A percentile compares a stretch with the other conserved stretches of the same genome.
Conservation (phyloP, 2,113 vertebrate genomes). For the Scolopax mira region DNA sequence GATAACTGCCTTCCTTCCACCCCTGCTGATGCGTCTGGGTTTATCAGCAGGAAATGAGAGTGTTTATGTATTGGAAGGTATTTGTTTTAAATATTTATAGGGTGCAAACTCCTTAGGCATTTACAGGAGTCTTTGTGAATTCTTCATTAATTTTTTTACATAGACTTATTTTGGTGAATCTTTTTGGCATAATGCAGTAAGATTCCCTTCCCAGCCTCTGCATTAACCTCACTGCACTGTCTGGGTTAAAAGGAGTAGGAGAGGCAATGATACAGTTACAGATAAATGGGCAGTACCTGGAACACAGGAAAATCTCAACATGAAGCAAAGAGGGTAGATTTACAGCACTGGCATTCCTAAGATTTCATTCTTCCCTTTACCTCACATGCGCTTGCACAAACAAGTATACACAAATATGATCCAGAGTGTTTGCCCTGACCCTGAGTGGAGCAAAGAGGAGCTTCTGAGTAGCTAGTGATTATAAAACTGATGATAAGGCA, state of each 20-base stretch:
- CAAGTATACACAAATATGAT: neutral
- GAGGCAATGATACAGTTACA: neutral
- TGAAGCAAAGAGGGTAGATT: neutral
- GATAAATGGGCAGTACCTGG: neutral
- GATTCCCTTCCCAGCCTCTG: neutral
- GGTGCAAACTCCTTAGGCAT: constrained; percentile 58
- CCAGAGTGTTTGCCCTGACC: neutral
- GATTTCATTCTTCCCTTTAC: neutral
- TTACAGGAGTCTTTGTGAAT: constrained; percentile 57
- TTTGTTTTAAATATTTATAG: constrained; percentile 79
- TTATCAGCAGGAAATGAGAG: constrained; percentile 63
- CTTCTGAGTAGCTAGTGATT: neutral
- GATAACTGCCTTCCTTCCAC: constrained; percentile 39
- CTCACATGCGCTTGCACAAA: neutral
- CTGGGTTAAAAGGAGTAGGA: neutral
- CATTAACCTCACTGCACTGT: neutral
- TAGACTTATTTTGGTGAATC: neutral
- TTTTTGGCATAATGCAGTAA: constrained; percentile 1
- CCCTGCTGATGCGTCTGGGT: constrained; percentile 50
- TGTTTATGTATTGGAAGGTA: constrained; percentile 66
- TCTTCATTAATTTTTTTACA: neutral
- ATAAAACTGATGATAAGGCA: neutral
- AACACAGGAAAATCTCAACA: neutral
- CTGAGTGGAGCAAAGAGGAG: neutral
- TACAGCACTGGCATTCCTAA: neutral